Conservation (phyloP, 2,113 vertebrate genomes). For the Phoenicopterus ruber region DNA sequence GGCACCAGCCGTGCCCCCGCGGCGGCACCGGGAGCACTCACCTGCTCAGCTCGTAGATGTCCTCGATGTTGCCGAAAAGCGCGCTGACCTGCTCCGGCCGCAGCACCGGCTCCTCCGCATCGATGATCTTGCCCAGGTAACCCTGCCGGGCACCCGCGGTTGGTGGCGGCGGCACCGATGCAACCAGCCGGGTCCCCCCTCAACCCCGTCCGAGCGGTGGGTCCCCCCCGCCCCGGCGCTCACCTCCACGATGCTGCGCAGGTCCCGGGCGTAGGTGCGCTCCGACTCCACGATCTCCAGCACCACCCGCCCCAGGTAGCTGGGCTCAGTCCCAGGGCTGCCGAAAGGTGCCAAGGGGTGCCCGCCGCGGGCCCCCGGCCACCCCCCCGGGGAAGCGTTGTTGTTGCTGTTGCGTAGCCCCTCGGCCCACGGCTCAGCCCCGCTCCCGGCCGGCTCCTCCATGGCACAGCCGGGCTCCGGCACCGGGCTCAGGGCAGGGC, state of each 20-base stretch:
- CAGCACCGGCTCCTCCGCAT: conserved; percentile 82
- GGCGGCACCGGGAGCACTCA: not conserved
- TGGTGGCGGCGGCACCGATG: not conserved
- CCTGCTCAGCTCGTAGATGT: conserved; percentile 97
- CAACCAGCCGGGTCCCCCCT: not conserved
- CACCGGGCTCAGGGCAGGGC: conserved; percentile 73
- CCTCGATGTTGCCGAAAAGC: conserved; percentile 96
- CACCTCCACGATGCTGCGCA: conserved; percentile 94
- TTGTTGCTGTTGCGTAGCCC: conserved; percentile 74
- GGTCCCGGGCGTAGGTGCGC: conserved; percentile 89
- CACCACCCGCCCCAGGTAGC: conserved; percentile 90
- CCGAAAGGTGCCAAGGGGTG: conserved; percentile 71
- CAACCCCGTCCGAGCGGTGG: fast-evolving
- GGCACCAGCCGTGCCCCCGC: no score
- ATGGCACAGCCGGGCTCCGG: conserved; percentile 73
- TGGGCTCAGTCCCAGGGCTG: conserved; percentile 74
- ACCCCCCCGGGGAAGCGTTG: conserved; percentile 13
- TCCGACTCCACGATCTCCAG: conserved; percentile 95
- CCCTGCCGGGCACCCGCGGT: conserved; percentile 69
- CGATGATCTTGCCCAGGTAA: conserved; percentile 94
- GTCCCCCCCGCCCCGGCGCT: not conserved
- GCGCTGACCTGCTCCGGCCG: conserved; percentile 90
- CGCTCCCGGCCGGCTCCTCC: conserved; percentile 11
- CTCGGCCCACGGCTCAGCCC: not conserved
- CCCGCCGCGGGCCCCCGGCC: not conserved